Evolutionary conservation across 2,888 invertebrate genomes (phyloP).

Genomic region (Drosophila demipolita): DNA sequence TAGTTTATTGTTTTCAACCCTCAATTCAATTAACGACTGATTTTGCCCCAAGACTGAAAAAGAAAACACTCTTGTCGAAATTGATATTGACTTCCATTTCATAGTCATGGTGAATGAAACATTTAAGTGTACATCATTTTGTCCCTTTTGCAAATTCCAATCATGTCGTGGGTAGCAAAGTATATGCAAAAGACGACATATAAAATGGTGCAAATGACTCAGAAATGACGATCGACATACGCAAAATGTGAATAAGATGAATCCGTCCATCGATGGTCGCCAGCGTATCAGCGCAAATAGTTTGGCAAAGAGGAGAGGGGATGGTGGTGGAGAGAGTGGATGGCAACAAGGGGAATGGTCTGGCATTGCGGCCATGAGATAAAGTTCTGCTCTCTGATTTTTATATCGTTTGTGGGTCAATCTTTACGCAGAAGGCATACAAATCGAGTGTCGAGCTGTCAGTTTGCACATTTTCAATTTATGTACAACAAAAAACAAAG

Average conservation of each 20-base stretch:
- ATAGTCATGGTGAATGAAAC: conserved; percentile 27
- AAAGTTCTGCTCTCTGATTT: conserved; percentile 28
- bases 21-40: neutral
- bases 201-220: conserved; percentile 25
- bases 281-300: conserved; percentile 31
- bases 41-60: neutral
- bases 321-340: neutral
- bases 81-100: neutral
- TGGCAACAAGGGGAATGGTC: neutral
- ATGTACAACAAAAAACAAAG: conserved; percentile 45
- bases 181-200: neutral
- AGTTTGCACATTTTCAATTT: conserved; percentile 61
- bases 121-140: conserved; percentile 11
- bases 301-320: conserved; percentile 40
- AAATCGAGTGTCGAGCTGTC: conserved; percentile 63
- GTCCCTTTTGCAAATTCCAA: conserved; percentile 47
- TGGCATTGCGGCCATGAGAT: conserved; percentile 37
- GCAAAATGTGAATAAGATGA: conserved; percentile 23
- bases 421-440: conserved; percentile 66
- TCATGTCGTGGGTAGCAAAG: conserved; percentile 37
- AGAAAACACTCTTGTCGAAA: neutral
- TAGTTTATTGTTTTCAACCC: neutral
- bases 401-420: conserved; percentile 36
- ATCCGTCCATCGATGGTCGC: conserved; percentile 26
- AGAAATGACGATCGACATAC: conserved; percentile 37